Conservation (phyloP, 2,888 invertebrate genomes). For the Cosmorhoe ocellata region DNA sequence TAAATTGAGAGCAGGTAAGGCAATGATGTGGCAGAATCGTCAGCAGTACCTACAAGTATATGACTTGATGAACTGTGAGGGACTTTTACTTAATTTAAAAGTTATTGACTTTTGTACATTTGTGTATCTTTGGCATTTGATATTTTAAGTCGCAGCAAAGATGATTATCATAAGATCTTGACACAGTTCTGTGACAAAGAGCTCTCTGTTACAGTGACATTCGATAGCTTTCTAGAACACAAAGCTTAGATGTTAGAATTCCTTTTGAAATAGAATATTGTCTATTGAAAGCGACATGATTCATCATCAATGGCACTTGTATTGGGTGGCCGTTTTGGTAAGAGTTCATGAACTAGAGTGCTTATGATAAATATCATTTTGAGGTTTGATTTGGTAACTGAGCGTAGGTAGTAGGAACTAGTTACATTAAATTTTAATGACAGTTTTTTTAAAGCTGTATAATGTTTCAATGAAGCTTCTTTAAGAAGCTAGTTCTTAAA, state of each 20-base stretch:
- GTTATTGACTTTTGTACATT: constrained; percentile 10
- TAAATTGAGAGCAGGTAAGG: no score
- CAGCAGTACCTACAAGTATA: no score
- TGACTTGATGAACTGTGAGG: no score
- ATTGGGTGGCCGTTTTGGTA: constrained; percentile 2
- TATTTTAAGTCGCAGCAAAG: constrained; percentile 9
- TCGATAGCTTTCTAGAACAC: constrained; percentile 25
- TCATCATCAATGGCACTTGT: constrained; percentile 15
- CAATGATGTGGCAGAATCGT: no score
- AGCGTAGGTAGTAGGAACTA: no score
- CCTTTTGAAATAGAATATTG: constrained; percentile 19
- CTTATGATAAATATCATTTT: no score
- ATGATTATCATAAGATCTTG: constrained; percentile 29
- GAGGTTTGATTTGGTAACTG: no score
- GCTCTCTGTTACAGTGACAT: constrained; percentile 18
- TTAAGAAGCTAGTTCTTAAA: no score
- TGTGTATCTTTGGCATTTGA: constrained; percentile 12
- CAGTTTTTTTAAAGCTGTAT: no score
- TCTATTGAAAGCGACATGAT: constrained; percentile 17
- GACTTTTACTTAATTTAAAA: background rate
- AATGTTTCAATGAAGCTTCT: background rate
- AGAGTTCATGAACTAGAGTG: constrained; percentile 3
- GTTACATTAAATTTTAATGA: no score
- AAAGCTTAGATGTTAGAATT: constrained; percentile 14
- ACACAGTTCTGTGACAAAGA: constrained; percentile 31